Evolutionary conservation across 2,888 invertebrate genomes (phyloP), one percentile per base, ranked within the genome.

Genomic region (Acleris cristana): DNA sequence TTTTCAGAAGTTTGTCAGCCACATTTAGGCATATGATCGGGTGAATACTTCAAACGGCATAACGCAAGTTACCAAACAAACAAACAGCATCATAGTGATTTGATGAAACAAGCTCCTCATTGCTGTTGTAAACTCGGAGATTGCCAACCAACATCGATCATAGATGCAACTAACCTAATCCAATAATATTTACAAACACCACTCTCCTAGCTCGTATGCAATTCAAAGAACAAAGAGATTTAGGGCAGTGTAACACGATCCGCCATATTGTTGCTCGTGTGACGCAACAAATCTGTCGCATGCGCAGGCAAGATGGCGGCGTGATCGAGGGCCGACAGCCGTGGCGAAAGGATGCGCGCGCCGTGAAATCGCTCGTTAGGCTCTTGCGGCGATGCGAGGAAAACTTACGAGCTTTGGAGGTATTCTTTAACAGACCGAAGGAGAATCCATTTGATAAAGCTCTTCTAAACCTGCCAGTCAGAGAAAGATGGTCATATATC

Each of bases 171-270:
- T 12, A 45, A 40, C 60, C 52, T 53, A 44, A 62, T 73, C 72
- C 74, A 73, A 74, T 74, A 76, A 75, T 75, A 77, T 80, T 79
- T 78, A 76, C 76, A 76, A 78, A 78, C 76, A 75, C 71, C 52
- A 60, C 30, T 34, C 51, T 51, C 8, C 21, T n/a, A 52, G 44
- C 45, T 40, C 40, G 40, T 62, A 68, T 30, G 12, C 60, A 73
- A 88, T 84, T 85, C 81, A 81, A 81, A 83, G 82, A 86, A 88
- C 86, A 87, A 88, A 84, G 84, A 80, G 84, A 91, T 88, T 84
- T 83, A 85, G 90, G 86, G 83, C 90, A 90, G 85, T 88, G 91
- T 91, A 90, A 91, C 90, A 87, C 88, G 85, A 90, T 88, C 86
- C 83, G 74, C 81, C 78, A 82, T 85, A 85, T 84, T 87, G 85